Conservation (phyloP, 2,797 vertebrate genomes). For the Falco columbarius region DNA sequence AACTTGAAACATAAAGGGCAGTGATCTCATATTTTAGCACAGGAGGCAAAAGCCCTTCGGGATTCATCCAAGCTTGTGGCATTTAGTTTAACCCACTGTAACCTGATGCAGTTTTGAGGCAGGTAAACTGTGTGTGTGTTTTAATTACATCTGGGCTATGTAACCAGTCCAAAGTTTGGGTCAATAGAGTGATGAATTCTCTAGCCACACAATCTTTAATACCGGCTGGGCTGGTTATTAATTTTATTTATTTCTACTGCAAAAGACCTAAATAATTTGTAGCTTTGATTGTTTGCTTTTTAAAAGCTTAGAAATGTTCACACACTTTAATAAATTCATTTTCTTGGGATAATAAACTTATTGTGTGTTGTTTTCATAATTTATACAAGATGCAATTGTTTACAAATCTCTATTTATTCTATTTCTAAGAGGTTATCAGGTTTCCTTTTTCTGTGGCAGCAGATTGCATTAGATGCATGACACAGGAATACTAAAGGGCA, state of each 20-base stretch:
- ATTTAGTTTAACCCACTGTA: background rate
- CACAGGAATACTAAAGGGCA: constrained; percentile 64
- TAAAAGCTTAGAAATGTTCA: background rate
- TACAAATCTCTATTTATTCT: constrained; percentile 53
- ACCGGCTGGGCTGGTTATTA: background rate
- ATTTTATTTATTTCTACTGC: constrained; percentile 42
- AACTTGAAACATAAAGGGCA: constrained; percentile 9
- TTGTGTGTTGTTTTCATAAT: background rate
- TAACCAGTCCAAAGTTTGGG: constrained; percentile 3
- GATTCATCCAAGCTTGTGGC: background rate
- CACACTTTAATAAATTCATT: background rate
- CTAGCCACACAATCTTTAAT: constrained; percentile 30
- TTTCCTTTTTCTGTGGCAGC: constrained; percentile 37
- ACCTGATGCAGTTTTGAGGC: background rate
- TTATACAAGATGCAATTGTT: constrained; percentile 18
- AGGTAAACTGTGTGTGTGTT: background rate
- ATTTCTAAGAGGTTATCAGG: constrained; percentile 30
- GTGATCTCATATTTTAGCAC: constrained; percentile 16
- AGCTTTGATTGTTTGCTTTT: background rate
- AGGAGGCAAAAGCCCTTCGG: background rate
- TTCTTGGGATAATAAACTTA: constrained; percentile 1
- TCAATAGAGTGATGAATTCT: constrained; percentile 29
- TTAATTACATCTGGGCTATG: constrained; percentile 22
- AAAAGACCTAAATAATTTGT: constrained; percentile 31
- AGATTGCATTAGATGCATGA: constrained; percentile 55